Percentiles rank a stretch among this genome's conserved stretches.
Evolutionary conservation across 2,888 invertebrate species (phyloP).

Genomic region (Danaus chrysippus): DNA sequence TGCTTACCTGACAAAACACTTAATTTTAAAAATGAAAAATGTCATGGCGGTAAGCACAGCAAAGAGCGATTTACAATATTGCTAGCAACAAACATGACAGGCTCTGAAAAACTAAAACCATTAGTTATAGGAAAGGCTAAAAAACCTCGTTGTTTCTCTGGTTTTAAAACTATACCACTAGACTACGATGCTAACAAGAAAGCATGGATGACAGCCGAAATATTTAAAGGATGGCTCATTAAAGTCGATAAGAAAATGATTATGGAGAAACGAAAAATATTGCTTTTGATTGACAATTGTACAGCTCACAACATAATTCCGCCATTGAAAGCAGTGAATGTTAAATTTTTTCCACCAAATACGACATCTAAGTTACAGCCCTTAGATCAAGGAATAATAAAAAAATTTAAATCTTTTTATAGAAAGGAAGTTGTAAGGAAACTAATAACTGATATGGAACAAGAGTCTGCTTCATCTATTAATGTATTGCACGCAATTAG

Average conservation of each 20-base stretch:
- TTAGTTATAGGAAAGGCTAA: too few relatives aligned
- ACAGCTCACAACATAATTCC: too few relatives aligned
- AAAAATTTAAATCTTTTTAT: slow-evolving; percentile 21
- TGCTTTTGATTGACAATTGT: slow-evolving; percentile 26
- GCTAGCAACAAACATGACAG: too few relatives aligned
- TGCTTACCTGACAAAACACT: slow-evolving; percentile 28
- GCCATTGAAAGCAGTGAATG: slow-evolving; percentile 18
- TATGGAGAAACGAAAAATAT: too few relatives aligned
- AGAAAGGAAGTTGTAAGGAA: slow-evolving; percentile 22
- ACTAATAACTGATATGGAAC: slow-evolving; percentile 16
- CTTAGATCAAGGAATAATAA: too few relatives aligned
- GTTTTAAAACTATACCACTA: slow-evolving; percentile 24
- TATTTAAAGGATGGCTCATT: slow-evolving; percentile 20
- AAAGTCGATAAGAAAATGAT: slow-evolving; percentile 19
- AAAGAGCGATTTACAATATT: slow-evolving; percentile 32
- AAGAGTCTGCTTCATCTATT: too few relatives aligned
- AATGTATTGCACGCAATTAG: slow-evolving; percentile 25
- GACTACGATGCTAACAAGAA: slow-evolving; percentile 29
- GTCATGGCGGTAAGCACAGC: slow-evolving; percentile 32
- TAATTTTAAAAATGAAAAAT: slow-evolving; percentile 31
- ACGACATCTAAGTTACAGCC: slow-evolving; percentile 19
- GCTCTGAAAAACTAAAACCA: slow-evolving; percentile 20
- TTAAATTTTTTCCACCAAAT: slow-evolving; percentile 19
- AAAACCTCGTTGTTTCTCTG: slow-evolving; percentile 32
- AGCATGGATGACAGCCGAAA: slow-evolving; percentile 27